These are phyloP conservation scores for Malthinus flaveolus DNA, from an alignment of 2,888 invertebrate species.

Conservation along the genomic window DNA sequence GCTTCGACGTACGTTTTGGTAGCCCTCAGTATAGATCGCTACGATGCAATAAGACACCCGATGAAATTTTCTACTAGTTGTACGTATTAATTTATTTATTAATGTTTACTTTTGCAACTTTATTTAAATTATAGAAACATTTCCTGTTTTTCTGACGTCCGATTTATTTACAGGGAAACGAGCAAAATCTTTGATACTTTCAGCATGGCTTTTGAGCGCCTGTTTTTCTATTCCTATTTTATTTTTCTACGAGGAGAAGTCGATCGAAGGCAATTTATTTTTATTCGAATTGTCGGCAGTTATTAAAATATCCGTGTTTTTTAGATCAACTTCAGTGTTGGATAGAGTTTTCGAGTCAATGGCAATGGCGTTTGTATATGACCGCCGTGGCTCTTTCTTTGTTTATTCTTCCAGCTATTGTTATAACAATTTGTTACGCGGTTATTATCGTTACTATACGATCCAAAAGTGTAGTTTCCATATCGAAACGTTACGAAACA, in stretches of 20 bases:
- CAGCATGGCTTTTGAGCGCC: constrained; percentile 80
- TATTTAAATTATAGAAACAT: too few relatives aligned
- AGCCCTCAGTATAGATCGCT: constrained; percentile 86
- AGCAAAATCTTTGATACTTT: constrained; percentile 74
- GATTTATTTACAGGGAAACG: constrained; percentile 70
- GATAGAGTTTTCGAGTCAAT: constrained; percentile 75
- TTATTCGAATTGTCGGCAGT: background rate
- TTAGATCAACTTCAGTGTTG: constrained; percentile 77
- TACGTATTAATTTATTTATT: constrained; percentile 60
- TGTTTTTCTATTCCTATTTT: constrained; percentile 80
- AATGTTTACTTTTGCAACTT: too few relatives aligned
- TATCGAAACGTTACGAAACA: constrained; percentile 16
- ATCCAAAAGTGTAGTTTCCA: constrained; percentile 66
- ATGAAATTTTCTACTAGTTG: constrained; percentile 93
- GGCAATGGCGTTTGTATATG: constrained; percentile 86
- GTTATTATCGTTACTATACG: constrained; percentile 89
- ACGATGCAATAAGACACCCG: constrained; percentile 90
- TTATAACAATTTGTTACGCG: constrained; percentile 85
- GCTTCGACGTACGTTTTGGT: constrained; percentile 90
- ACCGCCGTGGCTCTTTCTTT: constrained; percentile 76
- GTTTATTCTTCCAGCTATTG: constrained; percentile 81
- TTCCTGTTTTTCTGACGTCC: background rate
- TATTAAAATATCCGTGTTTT: constrained; percentile 9
- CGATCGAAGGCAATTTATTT: constrained; percentile 64
- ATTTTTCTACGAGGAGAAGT: constrained; percentile 75